Conservation (phyloP, 2,797 vertebrate species). For the Malacoraja senta region DNA sequence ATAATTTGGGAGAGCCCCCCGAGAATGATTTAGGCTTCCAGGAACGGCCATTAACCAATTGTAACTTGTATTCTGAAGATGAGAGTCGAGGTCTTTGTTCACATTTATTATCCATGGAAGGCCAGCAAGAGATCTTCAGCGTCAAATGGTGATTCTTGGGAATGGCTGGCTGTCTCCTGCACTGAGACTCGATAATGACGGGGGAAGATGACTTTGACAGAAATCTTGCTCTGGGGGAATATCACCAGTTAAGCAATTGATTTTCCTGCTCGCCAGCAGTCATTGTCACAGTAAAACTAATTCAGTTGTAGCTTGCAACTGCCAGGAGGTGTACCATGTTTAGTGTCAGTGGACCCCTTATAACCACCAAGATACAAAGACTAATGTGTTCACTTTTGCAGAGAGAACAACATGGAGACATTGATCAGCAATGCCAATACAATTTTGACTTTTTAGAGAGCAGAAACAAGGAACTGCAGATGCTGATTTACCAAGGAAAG, state of each 20-base stretch:
- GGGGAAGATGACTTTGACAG: constrained; percentile 32
- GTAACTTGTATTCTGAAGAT: neutral
- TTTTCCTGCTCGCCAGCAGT: constrained; percentile 17
- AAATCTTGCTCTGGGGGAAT: constrained; percentile 32
- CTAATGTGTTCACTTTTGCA: neutral
- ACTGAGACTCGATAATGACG: constrained; percentile 12
- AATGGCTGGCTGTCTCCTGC: neutral
- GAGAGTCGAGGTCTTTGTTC: neutral
- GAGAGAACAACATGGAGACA: neutral
- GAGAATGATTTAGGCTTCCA: too few species aligned
- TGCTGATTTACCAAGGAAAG: too few species aligned
- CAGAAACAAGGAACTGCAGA: too few species aligned
- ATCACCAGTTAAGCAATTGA: constrained; percentile 32
- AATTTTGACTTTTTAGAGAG: too few species aligned
- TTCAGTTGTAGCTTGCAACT: constrained; percentile 25
- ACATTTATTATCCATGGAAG: neutral
- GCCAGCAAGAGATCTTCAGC: neutral
- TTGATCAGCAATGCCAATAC: neutral
- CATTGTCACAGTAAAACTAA: constrained; percentile 21
- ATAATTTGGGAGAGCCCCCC: neutral
- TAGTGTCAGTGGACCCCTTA: neutral
- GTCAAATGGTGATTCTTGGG: neutral
- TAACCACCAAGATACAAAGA: neutral
- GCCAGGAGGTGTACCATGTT: constrained; percentile 18
- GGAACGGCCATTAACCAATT: neutral